These are phyloP conservation scores for Prionailurus bengalensis DNA, from an alignment of 2,113 vertebrate genomes.

Conservation along the genomic window DNA sequence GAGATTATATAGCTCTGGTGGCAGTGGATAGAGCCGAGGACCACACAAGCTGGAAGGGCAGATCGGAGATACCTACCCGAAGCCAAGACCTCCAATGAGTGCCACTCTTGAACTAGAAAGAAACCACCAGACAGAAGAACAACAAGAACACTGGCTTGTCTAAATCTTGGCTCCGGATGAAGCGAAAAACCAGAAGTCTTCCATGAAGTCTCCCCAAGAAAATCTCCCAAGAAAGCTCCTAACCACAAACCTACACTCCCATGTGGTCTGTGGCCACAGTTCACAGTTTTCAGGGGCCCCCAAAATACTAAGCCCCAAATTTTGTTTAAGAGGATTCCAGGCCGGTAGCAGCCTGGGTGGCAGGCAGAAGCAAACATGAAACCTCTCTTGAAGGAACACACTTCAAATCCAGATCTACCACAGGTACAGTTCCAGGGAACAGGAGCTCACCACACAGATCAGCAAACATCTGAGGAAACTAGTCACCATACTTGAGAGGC, in stretches of 20 bases:
- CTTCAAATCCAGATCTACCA: background rate
- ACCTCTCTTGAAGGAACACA: background rate
- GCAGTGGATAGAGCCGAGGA: background rate
- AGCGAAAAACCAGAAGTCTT: background rate
- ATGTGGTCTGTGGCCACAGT: background rate
- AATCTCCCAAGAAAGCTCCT: background rate
- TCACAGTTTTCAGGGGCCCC: background rate
- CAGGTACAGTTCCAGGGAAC: background rate
- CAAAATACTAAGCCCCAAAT: background rate
- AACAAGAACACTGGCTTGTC: background rate
- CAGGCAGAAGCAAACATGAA: background rate
- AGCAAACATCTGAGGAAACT: background rate
- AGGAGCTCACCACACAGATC: background rate
- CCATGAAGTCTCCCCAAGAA: background rate
- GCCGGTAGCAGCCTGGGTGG: background rate
- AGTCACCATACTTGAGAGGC: background rate
- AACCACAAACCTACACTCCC: background rate
- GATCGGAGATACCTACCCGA: background rate
- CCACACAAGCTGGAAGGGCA: background rate
- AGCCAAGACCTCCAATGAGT: background rate
- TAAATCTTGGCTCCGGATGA: background rate
- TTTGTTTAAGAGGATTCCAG: background rate
- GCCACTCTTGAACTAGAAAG: background rate
- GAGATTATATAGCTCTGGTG: background rate
- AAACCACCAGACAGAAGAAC: background rate